Conservation (phyloP, 1,140 invertebrate species). For the Lanistes nyassanus region DNA sequence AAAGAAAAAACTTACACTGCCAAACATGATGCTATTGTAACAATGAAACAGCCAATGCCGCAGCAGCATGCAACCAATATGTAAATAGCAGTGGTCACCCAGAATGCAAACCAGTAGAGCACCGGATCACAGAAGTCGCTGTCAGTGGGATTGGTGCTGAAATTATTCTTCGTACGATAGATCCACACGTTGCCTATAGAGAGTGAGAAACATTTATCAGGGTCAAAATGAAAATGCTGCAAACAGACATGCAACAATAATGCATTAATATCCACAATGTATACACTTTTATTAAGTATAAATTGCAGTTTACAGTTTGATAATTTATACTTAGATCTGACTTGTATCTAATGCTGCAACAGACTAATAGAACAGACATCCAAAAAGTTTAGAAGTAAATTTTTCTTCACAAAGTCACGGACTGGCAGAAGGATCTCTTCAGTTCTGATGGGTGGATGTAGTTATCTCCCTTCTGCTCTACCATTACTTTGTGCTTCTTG, state of each 20-base stretch:
- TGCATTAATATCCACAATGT: background rate
- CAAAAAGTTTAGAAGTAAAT: no score
- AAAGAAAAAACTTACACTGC: background rate
- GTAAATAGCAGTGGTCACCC: slow-evolving; percentile 75
- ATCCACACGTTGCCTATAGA: slow-evolving; percentile 51
- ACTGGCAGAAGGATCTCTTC: no score
- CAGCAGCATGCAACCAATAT: slow-evolving; percentile 72
- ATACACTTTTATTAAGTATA: background rate
- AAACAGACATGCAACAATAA: background rate
- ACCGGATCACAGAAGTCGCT: slow-evolving; percentile 78
- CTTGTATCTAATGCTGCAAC: background rate
- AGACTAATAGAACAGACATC: no score
- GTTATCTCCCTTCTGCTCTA: no score
- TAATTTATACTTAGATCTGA: background rate
- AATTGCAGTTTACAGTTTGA: background rate
- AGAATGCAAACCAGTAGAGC: slow-evolving; percentile 81
- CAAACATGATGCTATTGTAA: slow-evolving; percentile 21
- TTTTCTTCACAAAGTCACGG: no score
- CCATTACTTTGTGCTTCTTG: no score
- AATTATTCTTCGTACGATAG: slow-evolving; percentile 40
- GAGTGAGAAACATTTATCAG: slow-evolving; percentile 8
- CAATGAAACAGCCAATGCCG: slow-evolving; percentile 56
- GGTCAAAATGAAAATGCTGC: background rate
- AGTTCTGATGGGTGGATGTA: no score
- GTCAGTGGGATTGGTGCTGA: slow-evolving; percentile 5